Evolutionary conservation across 2,888 invertebrate species (phyloP).

Genomic region (Cephus spinipes): DNA sequence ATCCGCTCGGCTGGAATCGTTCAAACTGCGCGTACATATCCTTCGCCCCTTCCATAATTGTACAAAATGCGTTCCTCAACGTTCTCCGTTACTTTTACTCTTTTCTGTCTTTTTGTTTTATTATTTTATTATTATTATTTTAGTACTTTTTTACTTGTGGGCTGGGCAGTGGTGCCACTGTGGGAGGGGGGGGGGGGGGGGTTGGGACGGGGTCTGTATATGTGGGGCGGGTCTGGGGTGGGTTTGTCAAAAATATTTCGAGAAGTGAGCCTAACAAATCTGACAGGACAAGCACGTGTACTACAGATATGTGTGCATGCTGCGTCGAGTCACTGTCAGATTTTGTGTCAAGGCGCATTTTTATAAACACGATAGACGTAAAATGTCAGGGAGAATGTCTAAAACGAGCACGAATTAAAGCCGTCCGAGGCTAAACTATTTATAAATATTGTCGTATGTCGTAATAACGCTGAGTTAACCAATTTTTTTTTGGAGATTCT

Average conservation of each 20-base stretch:
- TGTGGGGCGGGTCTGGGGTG: neutral
- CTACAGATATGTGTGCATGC: neutral
- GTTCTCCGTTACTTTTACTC: neutral
- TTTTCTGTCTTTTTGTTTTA: neutral
- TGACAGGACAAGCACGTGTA: neutral
- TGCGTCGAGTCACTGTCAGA: neutral
- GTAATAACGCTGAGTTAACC: slow-evolving; percentile 23
- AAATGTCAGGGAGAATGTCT: neutral
- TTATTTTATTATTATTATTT: neutral
- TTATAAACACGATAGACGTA: neutral
- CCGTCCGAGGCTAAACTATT: slow-evolving; percentile 54
- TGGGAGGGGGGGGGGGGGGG: neutral
- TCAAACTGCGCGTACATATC: neutral
- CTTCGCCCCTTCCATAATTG: neutral
- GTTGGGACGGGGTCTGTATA: neutral
- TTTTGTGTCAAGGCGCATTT: neutral
- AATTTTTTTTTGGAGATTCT: slow-evolving; percentile 9
- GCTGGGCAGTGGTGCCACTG: neutral
- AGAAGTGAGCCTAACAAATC: neutral
- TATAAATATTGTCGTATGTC: slow-evolving; percentile 25
- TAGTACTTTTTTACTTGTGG: neutral
- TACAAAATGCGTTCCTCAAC: neutral
- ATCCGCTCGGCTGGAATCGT: neutral
- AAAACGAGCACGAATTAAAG: slow-evolving; percentile 24
- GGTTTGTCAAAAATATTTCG: neutral